Evolutionary conservation across 2,797 vertebrate genomes (phyloP).

Genomic region (Paratrypauchen microcephalus): DNA sequence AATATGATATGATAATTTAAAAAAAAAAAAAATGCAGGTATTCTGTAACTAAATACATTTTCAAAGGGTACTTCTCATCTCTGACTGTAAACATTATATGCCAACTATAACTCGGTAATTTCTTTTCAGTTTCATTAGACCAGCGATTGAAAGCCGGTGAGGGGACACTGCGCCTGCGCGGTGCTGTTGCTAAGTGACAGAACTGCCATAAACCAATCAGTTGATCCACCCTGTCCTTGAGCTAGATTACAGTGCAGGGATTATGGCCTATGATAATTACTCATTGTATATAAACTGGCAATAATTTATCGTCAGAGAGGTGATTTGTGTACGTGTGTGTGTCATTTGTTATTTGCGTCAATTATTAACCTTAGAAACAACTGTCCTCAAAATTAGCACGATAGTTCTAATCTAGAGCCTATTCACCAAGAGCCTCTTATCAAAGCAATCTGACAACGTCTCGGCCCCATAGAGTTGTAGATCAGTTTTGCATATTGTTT

Average conservation of each 20-base stretch:
- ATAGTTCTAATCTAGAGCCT: not conserved
- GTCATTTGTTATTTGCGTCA: not conserved
- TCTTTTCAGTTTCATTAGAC: slow-evolving; percentile 2
- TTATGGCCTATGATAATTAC: not conserved
- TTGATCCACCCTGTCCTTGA: not conserved
- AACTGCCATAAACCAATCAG: slow-evolving; percentile 20
- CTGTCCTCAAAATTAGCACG: not conserved
- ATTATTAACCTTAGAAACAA: not conserved
- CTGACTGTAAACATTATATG: not conserved
- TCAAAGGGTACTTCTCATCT: too few species aligned
- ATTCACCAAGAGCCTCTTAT: too few species aligned
- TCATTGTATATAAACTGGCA: not conserved
- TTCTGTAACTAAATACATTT: too few species aligned
- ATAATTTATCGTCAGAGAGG: not conserved
- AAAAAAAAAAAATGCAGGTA: too few species aligned
- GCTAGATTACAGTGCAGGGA: not conserved
- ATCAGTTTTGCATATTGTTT: not conserved
- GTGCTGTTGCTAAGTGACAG: slow-evolving; percentile 65
- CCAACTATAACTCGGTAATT: not conserved
- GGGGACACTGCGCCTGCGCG: slow-evolving; percentile 26
- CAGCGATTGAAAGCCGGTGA: not conserved
- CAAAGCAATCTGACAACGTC: not conserved
- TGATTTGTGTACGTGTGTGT: not conserved
- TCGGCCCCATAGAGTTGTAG: not conserved
- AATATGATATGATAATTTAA: too few species aligned